These are phyloP conservation scores for Penaeus monodon DNA, from an alignment of 2,888 invertebrate species.

Conservation along the genomic window DNA sequence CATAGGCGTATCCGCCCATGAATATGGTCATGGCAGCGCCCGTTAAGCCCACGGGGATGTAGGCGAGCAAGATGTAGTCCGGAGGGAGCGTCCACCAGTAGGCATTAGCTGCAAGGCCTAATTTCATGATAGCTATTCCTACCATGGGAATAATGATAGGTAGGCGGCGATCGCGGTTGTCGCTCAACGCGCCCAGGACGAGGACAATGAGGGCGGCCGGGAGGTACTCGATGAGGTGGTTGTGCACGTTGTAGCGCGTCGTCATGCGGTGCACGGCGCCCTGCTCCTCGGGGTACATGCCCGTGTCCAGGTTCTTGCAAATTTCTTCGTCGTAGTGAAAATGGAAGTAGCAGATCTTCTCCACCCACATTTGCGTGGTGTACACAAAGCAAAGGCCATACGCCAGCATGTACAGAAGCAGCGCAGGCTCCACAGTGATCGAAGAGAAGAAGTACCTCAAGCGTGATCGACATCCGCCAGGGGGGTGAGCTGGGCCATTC, in stretches of 20 bases:
- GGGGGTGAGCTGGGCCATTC: too few relatives aligned
- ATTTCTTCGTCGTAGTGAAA: constrained; percentile 15
- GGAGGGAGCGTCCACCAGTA: constrained; percentile 18
- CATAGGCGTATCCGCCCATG: constrained; percentile 8
- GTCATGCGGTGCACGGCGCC: constrained; percentile 12
- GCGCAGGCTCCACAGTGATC: constrained; percentile 26
- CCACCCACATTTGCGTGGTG: constrained; percentile 16
- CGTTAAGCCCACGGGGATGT: constrained; percentile 5
- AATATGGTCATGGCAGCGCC: constrained; percentile 1
- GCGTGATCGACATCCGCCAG: too few relatives aligned
- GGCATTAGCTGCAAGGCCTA: not conserved
- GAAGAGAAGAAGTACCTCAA: too few relatives aligned
- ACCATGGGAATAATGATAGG: constrained; percentile 4
- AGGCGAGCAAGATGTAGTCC: constrained; percentile 10
- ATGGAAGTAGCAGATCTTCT: constrained; percentile 5
- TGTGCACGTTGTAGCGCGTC: not conserved
- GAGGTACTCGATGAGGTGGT: not conserved
- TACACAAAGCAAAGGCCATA: constrained; percentile 9
- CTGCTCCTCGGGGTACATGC: constrained; percentile 13
- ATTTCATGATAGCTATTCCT: not conserved
- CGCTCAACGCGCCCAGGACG: constrained; percentile 39
- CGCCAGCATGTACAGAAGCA: not conserved
- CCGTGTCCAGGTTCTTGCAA: not conserved
- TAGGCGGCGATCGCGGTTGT: not conserved
- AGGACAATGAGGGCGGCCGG: constrained; percentile 16